These are phyloP conservation scores for Masticophis lateralis DNA, from an alignment of 2,797 vertebrate species.

Conservation along the genomic window DNA sequence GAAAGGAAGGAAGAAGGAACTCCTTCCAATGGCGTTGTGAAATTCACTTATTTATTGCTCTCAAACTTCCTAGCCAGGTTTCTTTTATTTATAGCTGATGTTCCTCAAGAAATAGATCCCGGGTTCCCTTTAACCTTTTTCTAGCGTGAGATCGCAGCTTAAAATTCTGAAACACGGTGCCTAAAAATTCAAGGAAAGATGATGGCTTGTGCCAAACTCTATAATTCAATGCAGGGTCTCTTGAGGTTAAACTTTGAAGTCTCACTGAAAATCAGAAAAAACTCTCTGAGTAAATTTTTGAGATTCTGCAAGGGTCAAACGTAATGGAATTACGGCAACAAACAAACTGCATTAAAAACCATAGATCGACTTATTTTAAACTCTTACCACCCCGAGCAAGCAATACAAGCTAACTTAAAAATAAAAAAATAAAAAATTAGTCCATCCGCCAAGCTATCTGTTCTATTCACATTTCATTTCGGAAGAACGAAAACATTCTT, in stretches of 20 bases:
- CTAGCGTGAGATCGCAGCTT: neutral
- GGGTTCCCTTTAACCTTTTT: neutral
- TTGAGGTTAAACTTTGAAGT: neutral
- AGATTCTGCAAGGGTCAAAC: neutral
- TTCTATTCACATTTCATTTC: neutral
- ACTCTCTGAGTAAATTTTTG: neutral
- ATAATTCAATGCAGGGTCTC: neutral
- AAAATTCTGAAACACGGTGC: neutral
- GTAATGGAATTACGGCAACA: neutral
- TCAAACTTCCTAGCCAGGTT: slow-evolving; percentile 18
- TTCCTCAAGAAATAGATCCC: neutral
- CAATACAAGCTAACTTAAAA: neutral
- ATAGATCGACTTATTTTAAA: slow-evolving; percentile 1
- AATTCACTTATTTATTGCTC: slow-evolving; percentile 5
- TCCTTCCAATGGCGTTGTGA: neutral
- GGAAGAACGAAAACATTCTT: neutral
- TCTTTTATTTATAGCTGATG: neutral
- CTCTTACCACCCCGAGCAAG: neutral
- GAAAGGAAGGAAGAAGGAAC: slow-evolving; percentile 23
- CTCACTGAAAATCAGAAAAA: neutral
- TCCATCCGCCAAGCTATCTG: neutral
- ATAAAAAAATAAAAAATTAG: neutral
- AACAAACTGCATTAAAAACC: neutral
- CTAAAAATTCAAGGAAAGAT: neutral
- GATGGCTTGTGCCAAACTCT: neutral